Evolutionary conservation across 2,888 invertebrate species (phyloP).

Genomic region (Asteroscopus sphinx): DNA sequence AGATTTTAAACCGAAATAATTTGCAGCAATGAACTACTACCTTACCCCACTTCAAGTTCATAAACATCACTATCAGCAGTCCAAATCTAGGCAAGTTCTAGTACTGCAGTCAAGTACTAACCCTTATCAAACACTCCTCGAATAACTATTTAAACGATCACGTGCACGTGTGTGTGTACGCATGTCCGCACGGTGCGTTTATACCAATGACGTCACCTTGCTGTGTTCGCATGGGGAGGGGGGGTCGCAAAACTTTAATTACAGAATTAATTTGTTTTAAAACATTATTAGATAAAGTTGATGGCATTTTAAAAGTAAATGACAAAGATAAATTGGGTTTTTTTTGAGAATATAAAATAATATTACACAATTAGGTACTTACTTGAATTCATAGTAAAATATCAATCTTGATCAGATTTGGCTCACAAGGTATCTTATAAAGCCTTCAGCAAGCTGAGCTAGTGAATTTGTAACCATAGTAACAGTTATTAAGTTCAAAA

Average conservation of each 20-base stretch:
- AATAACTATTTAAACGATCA: constrained; percentile 49
- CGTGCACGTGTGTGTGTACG: constrained; percentile 52
- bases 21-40: too few species aligned
- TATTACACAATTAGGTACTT: too few species aligned
- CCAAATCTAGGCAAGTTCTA: constrained; percentile 7
- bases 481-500: too few species aligned
- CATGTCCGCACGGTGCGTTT: constrained; percentile 51
- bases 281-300: neutral
- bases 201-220: constrained; percentile 60
- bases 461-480: too few species aligned
- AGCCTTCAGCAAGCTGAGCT: too few species aligned
- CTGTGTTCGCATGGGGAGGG: constrained; percentile 38
- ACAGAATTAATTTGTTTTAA: constrained; percentile 10
- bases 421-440: too few species aligned
- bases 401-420: too few species aligned
- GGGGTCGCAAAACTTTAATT: constrained; percentile 30
- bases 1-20: too few species aligned
- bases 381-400: too few species aligned
- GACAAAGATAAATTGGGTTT: neutral
- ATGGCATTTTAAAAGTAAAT: constrained; percentile 3
- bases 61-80: neutral
- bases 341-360: neutral
- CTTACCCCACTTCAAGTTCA: too few species aligned
- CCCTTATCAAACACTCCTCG: constrained; percentile 35
- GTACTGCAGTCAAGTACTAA: constrained; percentile 36